Base-by-base conservation (phyloP, 2,113 vertebrate species). In the Rhombomys opimus region DNA sequence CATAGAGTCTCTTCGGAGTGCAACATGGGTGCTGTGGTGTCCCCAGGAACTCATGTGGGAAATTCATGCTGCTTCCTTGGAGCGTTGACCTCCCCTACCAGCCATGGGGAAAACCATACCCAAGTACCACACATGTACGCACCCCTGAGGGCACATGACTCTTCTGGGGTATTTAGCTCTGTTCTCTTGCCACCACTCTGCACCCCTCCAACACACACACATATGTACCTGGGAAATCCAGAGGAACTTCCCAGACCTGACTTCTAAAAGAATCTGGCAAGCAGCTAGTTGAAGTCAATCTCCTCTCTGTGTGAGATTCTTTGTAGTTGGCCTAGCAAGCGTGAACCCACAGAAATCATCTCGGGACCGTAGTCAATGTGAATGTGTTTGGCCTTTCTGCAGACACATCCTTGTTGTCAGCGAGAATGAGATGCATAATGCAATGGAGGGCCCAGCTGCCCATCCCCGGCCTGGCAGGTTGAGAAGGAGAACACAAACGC, bases 1-100 rank as follows among this genome's bases (percentile, higher is more conserved):
- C 35, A 61, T 32, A 17, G 70, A 61, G 59, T 80, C 70, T 38
- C 86, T 23, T 46, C 38, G 22, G 50, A 30, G n/a, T 20, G 35
- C 1, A 38, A 3, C 20, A 0, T 23, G n/a, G 38, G 7, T 41
- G 38, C 20, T 38, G 13, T 52, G 3, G 13, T 61, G 3, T 23
- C 68, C 0, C 5, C 9, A 70, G 67, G 77, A 38, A 3, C 59
- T 8, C 32, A 20, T 11, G 25, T 73, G 63, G 14, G 27, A 84
- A 46, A 25, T 50, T 59, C 68, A 30, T 87, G 22, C 35, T 18
- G 1, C 65, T 22, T 30, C 32, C 41, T 54, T 25, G 3, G 52
- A 67, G 32, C 32, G 38, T 50, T n/a, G 4, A 17, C 46, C 18
- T 30, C 2, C 41, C 50, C 57, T 23, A 57, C 35, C 35, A 30